Evolutionary conservation across 92 coral and sea anemone genomes (phyloP), one percentile per base, ranked within the genome.

Genomic region (Desmophyllum pertusum): DNA sequence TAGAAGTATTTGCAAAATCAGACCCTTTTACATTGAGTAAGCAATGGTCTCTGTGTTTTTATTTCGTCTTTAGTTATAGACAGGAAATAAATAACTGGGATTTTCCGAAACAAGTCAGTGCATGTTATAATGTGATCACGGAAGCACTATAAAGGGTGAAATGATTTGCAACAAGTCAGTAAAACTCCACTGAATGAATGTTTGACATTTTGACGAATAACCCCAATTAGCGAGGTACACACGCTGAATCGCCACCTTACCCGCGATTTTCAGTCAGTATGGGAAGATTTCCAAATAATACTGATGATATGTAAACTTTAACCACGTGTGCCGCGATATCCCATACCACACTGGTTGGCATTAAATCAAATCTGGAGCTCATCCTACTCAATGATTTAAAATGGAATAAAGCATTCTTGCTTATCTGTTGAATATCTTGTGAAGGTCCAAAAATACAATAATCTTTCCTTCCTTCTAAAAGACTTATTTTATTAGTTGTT

Each of bases 391-490:
- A 10, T 69, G 41, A 27, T 37, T 50, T 37, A n/a, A 33, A 43
- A 71, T 43, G 10, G 53, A 45, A 37, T 38, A 37, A 80, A 51
- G 66, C 63, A 51, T 80, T 69, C 15, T 80, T 80, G 38, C 74
- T 66, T 79, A 66, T 45, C 84, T 45, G 70, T 48, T 31, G 37
- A 68, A 53, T 17, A 80, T 68, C 62, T 68, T 45, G 67, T 51
- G 68, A 51, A 48, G 53, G 53, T 70, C 57, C 21, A 41, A 63
- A 59, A 21, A 59, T 19, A 0, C 38, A 2, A 66, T 79, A 10
- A 40, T n/a, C 6, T 29, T 62, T 64, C 13, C 72, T 41, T 43
- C 6, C 50, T 21, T 78, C 31, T 62, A 25, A 3, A 37, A 55
- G 10, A 39, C 4, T 10, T 8, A 10, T 1, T 23, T 15, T 70